Evolutionary conservation across 2,113 vertebrate species (phyloP).

Genomic region (Diadophis punctatus): DNA sequence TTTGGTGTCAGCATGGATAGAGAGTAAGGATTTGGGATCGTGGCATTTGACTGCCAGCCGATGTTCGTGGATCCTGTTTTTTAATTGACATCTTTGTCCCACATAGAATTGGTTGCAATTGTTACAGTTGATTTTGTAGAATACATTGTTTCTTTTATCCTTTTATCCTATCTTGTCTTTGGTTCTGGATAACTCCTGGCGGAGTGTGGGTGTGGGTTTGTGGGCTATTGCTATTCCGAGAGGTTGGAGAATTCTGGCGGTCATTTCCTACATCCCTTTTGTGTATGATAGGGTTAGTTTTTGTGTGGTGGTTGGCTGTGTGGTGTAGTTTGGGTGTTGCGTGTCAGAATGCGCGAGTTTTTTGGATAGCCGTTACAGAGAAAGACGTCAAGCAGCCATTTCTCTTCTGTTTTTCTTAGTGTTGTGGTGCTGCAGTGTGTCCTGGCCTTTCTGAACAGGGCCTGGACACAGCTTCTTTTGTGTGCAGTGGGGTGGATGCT

Average conservation of each 20-base stretch:
- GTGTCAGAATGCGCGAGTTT: neutral
- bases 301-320: neutral
- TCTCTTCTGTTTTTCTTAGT: no score
- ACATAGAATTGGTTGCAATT: neutral
- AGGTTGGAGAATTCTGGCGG: neutral
- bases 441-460: no score
- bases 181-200: neutral
- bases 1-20: neutral
- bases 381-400: neutral
- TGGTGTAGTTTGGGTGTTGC: neutral
- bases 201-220: neutral
- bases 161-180: neutral
- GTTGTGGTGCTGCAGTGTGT: no score
- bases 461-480: no score
- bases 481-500: no score
- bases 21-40: neutral
- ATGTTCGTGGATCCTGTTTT: neutral
- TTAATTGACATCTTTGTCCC: neutral
- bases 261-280: neutral
- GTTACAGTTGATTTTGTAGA: neutral
- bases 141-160: neutral
- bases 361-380: neutral
- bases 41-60: neutral
- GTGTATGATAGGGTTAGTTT: neutral
- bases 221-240: neutral